Percentiles rank a stretch among this genome's conserved stretches.
Evolutionary conservation across 64 coral and sea anemone species (phyloP).

Genomic region (Stylophora pistillata): DNA sequence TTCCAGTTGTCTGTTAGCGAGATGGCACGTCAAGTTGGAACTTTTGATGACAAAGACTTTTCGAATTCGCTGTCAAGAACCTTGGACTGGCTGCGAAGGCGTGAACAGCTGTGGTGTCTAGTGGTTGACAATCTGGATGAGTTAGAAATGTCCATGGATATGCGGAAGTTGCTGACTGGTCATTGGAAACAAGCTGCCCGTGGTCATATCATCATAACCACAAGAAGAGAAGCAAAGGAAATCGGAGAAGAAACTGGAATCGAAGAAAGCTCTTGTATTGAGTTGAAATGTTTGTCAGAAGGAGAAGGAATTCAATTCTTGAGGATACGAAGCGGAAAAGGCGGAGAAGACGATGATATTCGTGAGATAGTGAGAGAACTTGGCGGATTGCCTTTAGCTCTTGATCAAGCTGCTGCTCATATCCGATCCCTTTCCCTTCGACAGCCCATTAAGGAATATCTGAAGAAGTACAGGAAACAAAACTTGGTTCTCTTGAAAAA

Average conservation of each 20-base stretch:
- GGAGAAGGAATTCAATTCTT: slow-evolving; percentile 66
- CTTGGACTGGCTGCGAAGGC: too few species aligned
- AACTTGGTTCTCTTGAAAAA: too few species aligned
- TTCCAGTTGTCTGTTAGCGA: slow-evolving; percentile 57
- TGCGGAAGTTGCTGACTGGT: too few species aligned
- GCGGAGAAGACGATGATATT: slow-evolving; percentile 2
- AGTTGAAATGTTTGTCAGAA: too few species aligned
- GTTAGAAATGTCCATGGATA: too few species aligned
- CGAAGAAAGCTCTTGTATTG: too few species aligned
- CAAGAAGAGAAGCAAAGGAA: slow-evolving; percentile 56
- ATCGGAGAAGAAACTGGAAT: slow-evolving; percentile 49
- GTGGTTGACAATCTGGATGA: too few species aligned
- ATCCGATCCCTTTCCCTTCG: too few species aligned
- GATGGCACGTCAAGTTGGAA: slow-evolving; percentile 60
- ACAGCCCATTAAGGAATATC: too few species aligned
- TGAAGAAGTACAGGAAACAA: too few species aligned
- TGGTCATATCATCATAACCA: slow-evolving; percentile 67
- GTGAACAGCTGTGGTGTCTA: too few species aligned
- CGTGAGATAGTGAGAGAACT: slow-evolving; percentile 42
- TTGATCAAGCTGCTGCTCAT: too few species aligned
- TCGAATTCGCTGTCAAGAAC: slow-evolving; percentile 6
- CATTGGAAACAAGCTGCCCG: slow-evolving; percentile 43
- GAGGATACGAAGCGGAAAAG: slow-evolving; percentile 34
- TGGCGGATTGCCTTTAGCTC: slow-evolving; percentile 63
- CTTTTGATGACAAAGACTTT: slow-evolving; percentile 50